Evolutionary conservation across 53 echinoderm and acorn worm species (phyloP), one percentile per base, ranked within the genome.

Genomic region (Paelopatides confundens): DNA sequence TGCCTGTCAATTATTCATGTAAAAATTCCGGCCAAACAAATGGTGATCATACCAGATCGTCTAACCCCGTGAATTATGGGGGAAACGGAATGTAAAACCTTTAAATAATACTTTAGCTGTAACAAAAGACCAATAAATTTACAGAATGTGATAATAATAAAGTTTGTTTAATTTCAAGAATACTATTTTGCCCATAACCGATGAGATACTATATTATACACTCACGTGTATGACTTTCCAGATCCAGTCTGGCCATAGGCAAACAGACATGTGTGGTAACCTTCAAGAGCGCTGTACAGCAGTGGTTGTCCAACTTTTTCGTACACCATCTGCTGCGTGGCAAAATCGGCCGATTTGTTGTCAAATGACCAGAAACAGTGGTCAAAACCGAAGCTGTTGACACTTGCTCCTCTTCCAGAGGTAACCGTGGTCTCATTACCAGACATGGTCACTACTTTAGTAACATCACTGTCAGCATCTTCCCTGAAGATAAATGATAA

Each of bases 221-320:
- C 95, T 90, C 66, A 98, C 98, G 95, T 98, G 82, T 98, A 92
- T 47, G 98, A 98, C 47, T 98, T 98, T 52, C 98, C 98, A 24
- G 98, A 98, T 37, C 98, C 98, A 10, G 98, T 98, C 85, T 98
- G 98, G 0, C 98, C 98, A 53, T 98, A 98, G 5, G 98, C 98
- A 94, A 98, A 98, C 35, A 98, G 85, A 65, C 98, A 98, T 1
- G 98, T 98, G 62, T 98, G 95, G 50, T 94, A 98, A 14, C 98
- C 98, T 77, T 98, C 95, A 63, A 98, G 92, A 62, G 98, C 98
- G 77, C 87, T 95, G 85, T 77, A 58, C 26, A 98, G 83, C 66
- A 98, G 81, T 17, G 98, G 98, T 29, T 86, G 83, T 21, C 95
- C 98, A 10, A 98, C 71, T 21, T 85, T 89, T 38, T 93, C 85